A percentile compares a stretch with the other conserved stretches of the same genome.
Evolutionary conservation across 92 coral and sea anemone species (phyloP).

Genomic region (Actinernus sp.): DNA sequence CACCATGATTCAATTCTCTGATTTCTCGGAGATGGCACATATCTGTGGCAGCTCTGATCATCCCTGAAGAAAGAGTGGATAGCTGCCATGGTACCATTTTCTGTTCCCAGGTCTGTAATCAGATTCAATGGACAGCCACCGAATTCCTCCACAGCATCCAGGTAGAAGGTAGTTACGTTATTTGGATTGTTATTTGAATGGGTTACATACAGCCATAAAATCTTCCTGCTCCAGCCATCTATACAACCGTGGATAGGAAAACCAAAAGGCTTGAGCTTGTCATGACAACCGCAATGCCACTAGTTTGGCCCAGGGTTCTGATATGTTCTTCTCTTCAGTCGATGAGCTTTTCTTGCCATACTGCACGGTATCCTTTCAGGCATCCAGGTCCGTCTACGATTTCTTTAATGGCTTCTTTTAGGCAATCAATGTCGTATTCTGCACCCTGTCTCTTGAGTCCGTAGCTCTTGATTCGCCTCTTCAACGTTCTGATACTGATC

Average conservation of each 20-base stretch:
- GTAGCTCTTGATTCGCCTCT: background rate
- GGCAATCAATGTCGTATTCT: background rate
- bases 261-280: too few species aligned
- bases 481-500: slow-evolving; percentile 11
- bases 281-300: background rate
- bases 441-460: background rate
- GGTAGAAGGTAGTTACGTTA: slow-evolving; percentile 52
- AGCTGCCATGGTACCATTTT: slow-evolving; percentile 71
- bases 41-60: slow-evolving; percentile 55
- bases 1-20: slow-evolving; percentile 62
- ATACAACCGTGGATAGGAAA: background rate
- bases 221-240: slow-evolving; percentile 60
- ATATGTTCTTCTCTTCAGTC: background rate
- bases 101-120: slow-evolving; percentile 67
- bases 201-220: slow-evolving; percentile 58
- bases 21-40: slow-evolving; percentile 46
- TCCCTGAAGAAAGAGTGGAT: slow-evolving; percentile 59
- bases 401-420: background rate
- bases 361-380: slow-evolving; percentile 7
- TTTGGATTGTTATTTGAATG: slow-evolving; percentile 62
- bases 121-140: slow-evolving; percentile 70
- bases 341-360: slow-evolving; percentile 3
- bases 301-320: slow-evolving; percentile 2
- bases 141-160: slow-evolving; percentile 64
- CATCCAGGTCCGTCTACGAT: background rate